Percentiles rank a stretch among this genome's conserved stretches.
Evolutionary conservation across 2,797 vertebrate species (phyloP).

Genomic region (Antrozous pallidus): DNA sequence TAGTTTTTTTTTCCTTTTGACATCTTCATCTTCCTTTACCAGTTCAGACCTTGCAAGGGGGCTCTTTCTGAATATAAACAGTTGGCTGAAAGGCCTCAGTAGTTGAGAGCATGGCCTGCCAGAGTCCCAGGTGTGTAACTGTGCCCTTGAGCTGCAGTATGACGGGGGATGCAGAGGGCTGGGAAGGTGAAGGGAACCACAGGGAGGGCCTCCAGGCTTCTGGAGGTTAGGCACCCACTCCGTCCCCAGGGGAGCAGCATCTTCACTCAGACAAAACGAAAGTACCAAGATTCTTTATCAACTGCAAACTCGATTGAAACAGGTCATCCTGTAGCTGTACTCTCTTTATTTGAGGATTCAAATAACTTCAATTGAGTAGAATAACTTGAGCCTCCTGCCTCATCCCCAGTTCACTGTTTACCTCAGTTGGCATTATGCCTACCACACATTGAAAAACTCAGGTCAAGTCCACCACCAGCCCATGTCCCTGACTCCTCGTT

Average conservation of each 20-base stretch:
- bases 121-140: no score
- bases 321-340: not conserved
- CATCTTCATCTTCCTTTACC: no score
- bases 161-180: no score
- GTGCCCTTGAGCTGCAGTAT: not conserved
- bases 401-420: not conserved
- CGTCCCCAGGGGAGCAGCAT: not conserved
- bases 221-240: not conserved
- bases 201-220: not conserved
- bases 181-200: not conserved
- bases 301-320: not conserved
- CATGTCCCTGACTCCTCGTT: fast-evolving
- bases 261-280: not conserved
- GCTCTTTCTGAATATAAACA: not conserved
- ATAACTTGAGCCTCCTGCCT: not conserved
- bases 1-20: no score
- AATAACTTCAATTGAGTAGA: not conserved
- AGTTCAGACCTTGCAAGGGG: no score
- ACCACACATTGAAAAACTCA: not conserved
- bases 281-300: not conserved
- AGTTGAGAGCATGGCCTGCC: not conserved
- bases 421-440: not conserved
- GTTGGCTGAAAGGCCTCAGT: not conserved
- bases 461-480: not conserved
- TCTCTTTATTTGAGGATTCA: not conserved